phyloP scores from a whole-genome alignment of 2,113 vertebrate genomes.

The Oceanodroma tethys region DNA sequence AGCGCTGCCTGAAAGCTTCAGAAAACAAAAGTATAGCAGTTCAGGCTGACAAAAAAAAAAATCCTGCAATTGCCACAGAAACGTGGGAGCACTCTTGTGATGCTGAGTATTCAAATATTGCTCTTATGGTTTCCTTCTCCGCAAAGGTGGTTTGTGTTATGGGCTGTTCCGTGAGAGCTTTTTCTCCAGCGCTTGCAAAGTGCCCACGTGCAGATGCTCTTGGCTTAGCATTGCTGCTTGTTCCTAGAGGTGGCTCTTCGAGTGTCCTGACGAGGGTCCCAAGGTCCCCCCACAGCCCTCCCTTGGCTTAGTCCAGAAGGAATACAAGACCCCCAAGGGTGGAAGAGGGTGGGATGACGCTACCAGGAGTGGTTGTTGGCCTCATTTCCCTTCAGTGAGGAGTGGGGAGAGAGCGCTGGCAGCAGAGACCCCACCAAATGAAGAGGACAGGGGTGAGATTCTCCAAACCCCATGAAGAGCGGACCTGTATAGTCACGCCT shows the following conservation, averaged over 20 bases:
- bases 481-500: accelerated
- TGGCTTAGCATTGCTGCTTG: background rate
- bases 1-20: background rate
- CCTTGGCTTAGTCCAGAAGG: background rate
- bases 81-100: accelerated
- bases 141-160: background rate
- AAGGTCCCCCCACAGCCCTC: background rate
- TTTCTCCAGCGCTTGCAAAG: background rate
- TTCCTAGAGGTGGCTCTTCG: background rate
- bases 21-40: background rate
- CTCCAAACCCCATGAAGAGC: background rate
- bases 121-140: background rate
- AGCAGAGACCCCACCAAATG: background rate
- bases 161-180: background rate
- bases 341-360: background rate
- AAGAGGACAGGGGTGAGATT: accelerated
- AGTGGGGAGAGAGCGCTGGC: background rate
- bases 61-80: background rate
- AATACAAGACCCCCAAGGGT: background rate
- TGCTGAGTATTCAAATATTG: background rate
- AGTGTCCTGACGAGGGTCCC: background rate
- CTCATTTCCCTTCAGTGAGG: background rate
- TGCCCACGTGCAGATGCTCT: accelerated
- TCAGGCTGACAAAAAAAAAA: background rate
- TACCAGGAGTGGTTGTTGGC: background rate